Conservation (phyloP, 2,113 vertebrate species). For the Python bivittatus region DNA sequence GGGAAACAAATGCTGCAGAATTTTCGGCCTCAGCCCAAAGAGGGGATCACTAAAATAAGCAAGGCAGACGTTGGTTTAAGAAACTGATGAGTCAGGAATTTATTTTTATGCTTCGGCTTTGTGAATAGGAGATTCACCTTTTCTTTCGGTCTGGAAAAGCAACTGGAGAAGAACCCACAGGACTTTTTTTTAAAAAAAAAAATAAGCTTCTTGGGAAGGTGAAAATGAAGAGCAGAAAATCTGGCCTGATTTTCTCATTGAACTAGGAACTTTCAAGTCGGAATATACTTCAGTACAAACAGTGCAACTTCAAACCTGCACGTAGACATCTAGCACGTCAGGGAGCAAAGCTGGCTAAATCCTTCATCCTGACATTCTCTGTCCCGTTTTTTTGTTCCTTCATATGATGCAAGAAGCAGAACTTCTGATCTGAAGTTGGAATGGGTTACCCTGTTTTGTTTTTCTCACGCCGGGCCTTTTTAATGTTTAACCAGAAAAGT, state of each 20-base stretch:
- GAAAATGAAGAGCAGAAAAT: rapidly evolving
- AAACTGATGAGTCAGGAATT: too few relatives aligned
- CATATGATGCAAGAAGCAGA: too few relatives aligned
- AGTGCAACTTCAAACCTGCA: neutral
- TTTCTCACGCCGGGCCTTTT: neutral
- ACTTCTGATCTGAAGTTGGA: neutral
- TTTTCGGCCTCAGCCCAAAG: too few relatives aligned
- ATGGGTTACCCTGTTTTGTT: neutral
- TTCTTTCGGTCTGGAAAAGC: too few relatives aligned
- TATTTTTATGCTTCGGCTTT: too few relatives aligned
- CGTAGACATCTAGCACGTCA: neutral
- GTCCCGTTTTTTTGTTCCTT: neutral
- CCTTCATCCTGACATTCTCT: neutral
- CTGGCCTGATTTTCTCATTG: neutral
- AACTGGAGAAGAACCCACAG: too few relatives aligned
- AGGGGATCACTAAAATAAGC: too few relatives aligned
- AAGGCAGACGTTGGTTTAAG: too few relatives aligned
- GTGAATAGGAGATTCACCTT: too few relatives aligned
- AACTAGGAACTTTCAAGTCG: neutral
- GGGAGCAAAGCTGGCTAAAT: neutral
- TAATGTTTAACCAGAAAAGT: constrained; percentile 30
- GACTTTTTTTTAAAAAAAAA: too few relatives aligned
- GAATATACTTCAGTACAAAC: neutral
- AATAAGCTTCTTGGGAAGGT: neutral
- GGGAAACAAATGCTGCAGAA: too few relatives aligned